Conservation (phyloP, 37 sponge, comb jelly and placozoan species). For the Agelas oroides region DNA sequence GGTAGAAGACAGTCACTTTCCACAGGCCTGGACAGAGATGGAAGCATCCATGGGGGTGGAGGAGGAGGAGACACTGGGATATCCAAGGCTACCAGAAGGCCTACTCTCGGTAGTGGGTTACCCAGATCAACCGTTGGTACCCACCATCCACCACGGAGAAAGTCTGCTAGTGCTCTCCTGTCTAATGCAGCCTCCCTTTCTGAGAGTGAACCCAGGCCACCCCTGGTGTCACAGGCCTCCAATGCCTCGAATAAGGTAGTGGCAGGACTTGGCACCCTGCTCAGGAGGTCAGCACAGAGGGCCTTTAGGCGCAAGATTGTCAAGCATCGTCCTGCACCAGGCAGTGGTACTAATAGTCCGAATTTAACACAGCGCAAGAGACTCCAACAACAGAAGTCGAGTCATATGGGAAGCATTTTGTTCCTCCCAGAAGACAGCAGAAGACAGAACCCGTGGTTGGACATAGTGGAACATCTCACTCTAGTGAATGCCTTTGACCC, state of each 20-base stretch:
- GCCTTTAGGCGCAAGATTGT: conserved; percentile 1
- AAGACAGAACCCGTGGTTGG: conserved; percentile 47
- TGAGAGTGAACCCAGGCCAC: neutral
- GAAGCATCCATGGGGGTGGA: neutral
- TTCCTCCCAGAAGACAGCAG: conserved; percentile 13
- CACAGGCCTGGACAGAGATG: neutral
- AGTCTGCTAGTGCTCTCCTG: neutral
- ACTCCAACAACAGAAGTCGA: neutral
- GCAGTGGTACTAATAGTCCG: neutral
- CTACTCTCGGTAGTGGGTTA: neutral
- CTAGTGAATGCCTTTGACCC: conserved; percentile 5
- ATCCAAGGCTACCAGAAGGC: too few species aligned
- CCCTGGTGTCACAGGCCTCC: neutral
- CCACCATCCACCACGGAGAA: neutral
- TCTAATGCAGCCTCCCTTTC: neutral
- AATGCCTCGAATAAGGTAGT: neutral
- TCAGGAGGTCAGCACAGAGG: conserved; percentile 26
- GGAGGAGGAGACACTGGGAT: neutral
- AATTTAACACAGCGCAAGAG: conserved; percentile 5
- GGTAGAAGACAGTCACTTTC: too few species aligned
- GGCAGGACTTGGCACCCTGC: conserved; percentile 8
- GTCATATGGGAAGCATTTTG: neutral
- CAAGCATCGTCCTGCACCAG: conserved; percentile 1
- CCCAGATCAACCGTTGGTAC: neutral
- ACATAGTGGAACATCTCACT: conserved; percentile 42